phyloP scores from a whole-genome alignment of 1,140 invertebrate genomes.

The Ceratitis capitata region DNA sequence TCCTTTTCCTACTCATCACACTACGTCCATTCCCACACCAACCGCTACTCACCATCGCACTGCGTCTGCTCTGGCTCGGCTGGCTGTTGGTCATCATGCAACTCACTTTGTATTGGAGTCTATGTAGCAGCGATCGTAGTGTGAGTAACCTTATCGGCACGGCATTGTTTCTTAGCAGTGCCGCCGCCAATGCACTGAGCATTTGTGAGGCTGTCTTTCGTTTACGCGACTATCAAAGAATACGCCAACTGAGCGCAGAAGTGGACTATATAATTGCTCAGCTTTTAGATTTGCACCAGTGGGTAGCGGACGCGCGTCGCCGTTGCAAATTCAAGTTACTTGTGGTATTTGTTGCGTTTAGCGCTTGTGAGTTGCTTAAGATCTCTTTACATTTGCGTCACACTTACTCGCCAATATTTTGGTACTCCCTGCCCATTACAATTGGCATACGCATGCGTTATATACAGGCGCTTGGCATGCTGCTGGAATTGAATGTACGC shows the following conservation, averaged over 20 bases:
- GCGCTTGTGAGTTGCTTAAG: too few species aligned
- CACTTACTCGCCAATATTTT: not conserved
- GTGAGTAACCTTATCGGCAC: not conserved
- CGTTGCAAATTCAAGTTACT: too few species aligned
- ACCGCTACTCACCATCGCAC: not conserved
- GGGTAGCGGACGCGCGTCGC: too few species aligned
- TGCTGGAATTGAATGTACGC: not conserved
- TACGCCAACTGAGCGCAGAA: too few species aligned
- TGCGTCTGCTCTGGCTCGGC: not conserved
- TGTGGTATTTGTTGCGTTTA: too few species aligned
- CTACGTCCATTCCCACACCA: not conserved
- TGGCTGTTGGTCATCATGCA: too few species aligned
- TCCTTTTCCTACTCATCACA: not conserved
- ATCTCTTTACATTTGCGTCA: not conserved
- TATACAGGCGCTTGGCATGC: not conserved
- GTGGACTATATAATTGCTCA: too few species aligned
- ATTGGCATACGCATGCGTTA: not conserved
- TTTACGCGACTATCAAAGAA: not conserved
- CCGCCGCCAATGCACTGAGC: not conserved
- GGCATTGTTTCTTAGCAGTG: not conserved
- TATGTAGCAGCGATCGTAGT: too few species aligned
- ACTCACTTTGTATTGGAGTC: too few species aligned
- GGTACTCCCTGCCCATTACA: not conserved
- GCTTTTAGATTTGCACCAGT: too few species aligned
- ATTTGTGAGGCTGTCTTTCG: not conserved